Percentiles rank a stretch among this genome's conserved stretches.
Conservation (phyloP, 2,888 invertebrate genomes). For the Siphlonurus alternatus region DNA sequence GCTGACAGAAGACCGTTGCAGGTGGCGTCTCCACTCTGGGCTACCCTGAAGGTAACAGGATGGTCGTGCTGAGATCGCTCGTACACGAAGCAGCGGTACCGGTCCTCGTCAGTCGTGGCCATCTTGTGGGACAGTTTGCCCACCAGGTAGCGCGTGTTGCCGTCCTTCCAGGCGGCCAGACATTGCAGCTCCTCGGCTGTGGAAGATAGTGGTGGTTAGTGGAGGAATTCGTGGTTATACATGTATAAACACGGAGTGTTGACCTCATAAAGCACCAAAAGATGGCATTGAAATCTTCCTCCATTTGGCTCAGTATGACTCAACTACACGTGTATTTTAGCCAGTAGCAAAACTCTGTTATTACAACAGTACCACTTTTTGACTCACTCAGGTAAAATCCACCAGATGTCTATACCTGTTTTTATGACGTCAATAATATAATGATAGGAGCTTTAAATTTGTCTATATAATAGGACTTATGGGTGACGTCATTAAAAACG, state of each 20-base stretch:
- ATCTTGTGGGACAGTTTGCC: constrained; percentile 49
- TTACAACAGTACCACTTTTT: too few relatives aligned
- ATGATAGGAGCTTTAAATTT: not conserved
- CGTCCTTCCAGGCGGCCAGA: constrained; percentile 70
- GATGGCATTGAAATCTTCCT: too few relatives aligned
- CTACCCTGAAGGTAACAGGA: constrained; percentile 13
- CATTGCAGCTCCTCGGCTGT: constrained; percentile 66
- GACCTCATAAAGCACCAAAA: too few relatives aligned
- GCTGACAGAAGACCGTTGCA: constrained; percentile 60
- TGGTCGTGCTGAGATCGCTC: constrained; percentile 28
- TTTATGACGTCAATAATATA: not conserved
- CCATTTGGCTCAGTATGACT: too few relatives aligned
- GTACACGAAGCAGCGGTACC: constrained; percentile 71
- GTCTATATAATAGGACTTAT: too few relatives aligned
- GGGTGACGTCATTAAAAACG: too few relatives aligned
- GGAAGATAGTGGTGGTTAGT: constrained; percentile 12
- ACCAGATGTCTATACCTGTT: too few relatives aligned
- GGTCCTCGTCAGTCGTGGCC: constrained; percentile 48
- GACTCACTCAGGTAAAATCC: too few relatives aligned
- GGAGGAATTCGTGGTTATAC: too few relatives aligned
- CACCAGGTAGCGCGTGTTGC: constrained; percentile 59
- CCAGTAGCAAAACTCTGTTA: too few relatives aligned
- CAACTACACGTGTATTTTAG: too few relatives aligned
- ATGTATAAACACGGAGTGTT: too few relatives aligned
- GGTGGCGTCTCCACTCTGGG: constrained; percentile 60